Percentiles rank a stretch among this genome's conserved stretches.
phyloP scores from a whole-genome alignment of 2,888 invertebrate species.

The Spilarctia lutea region DNA sequence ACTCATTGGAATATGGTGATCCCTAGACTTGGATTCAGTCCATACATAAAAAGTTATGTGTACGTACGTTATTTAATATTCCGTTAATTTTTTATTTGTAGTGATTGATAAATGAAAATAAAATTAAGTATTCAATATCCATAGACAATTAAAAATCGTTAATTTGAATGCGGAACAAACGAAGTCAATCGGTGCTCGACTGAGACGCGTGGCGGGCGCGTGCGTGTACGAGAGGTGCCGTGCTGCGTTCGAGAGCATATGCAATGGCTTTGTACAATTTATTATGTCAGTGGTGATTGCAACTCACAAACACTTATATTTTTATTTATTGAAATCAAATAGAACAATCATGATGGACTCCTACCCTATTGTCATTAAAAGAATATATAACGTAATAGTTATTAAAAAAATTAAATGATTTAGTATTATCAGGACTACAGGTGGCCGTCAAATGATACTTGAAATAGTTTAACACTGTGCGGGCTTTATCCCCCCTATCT shows the following conservation, averaged over 20 bases:
- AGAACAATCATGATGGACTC: not conserved
- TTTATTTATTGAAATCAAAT: slow-evolving; percentile 2
- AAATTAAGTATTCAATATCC: slow-evolving; percentile 14
- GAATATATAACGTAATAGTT: no score
- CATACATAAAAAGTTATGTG: not conserved
- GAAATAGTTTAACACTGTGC: no score
- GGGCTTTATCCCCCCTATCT: no score
- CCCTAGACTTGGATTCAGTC: no score
- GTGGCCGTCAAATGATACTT: no score
- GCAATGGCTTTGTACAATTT: slow-evolving; percentile 52
- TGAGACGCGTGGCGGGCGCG: slow-evolving; percentile 72
- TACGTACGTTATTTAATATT: not conserved
- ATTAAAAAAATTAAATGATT: no score
- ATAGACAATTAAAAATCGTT: slow-evolving; percentile 40
- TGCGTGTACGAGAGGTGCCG: slow-evolving; percentile 70
- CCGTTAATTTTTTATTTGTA: not conserved
- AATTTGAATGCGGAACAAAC: slow-evolving; percentile 49
- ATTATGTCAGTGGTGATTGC: slow-evolving; percentile 31
- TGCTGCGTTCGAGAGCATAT: slow-evolving; percentile 82
- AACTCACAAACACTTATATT: not conserved
- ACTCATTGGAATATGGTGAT: no score
- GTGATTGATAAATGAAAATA: slow-evolving; percentile 24
- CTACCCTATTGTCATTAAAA: no score
- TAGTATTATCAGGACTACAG: no score
- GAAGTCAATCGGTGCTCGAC: slow-evolving; percentile 56